Percentiles rank a stretch among this genome's conserved stretches.
Conservation (phyloP, 2,888 invertebrate species). For the Thereva nobilitata region DNA sequence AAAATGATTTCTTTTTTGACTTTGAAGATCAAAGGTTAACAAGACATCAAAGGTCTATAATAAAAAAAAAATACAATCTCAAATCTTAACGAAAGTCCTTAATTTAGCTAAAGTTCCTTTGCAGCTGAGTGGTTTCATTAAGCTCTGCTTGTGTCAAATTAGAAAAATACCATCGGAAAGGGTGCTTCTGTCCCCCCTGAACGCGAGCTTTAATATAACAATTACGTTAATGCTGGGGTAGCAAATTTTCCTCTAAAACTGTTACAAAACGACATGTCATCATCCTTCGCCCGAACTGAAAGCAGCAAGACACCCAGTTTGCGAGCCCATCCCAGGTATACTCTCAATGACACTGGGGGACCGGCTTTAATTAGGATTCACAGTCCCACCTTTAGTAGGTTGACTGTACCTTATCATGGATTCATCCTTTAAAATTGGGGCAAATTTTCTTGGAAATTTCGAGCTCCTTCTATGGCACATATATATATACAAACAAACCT, state of each 20-base stretch:
- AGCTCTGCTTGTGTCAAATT: no score
- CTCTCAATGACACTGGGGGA: conserved; percentile 22
- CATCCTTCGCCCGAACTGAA: conserved; percentile 12
- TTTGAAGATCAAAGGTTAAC: no score
- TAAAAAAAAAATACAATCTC: no score
- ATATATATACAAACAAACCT: no score
- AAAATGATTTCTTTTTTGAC: no score
- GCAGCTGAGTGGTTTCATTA: no score
- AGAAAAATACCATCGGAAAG: no score
- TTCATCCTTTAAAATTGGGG: conserved; percentile 14
- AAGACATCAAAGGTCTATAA: no score
- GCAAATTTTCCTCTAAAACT: conserved; percentile 16
- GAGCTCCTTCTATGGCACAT: conserved; percentile 9
- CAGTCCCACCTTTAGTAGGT: conserved; percentile 1
- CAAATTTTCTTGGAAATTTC: conserved; percentile 6
- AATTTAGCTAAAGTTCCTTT: no score
- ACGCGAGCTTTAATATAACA: conserved; percentile 19
- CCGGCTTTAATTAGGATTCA: conserved; percentile 28
- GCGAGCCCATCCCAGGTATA: not conserved
- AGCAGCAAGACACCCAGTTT: not conserved
- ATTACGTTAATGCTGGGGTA: conserved; percentile 14
- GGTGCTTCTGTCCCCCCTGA: not conserved
- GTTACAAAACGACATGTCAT: conserved; percentile 18
- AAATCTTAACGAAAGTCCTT: no score
- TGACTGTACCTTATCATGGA: conserved; percentile 1